Base-by-base conservation (phyloP, 2,797 vertebrate species). In the Eulemur mongoz region DNA sequence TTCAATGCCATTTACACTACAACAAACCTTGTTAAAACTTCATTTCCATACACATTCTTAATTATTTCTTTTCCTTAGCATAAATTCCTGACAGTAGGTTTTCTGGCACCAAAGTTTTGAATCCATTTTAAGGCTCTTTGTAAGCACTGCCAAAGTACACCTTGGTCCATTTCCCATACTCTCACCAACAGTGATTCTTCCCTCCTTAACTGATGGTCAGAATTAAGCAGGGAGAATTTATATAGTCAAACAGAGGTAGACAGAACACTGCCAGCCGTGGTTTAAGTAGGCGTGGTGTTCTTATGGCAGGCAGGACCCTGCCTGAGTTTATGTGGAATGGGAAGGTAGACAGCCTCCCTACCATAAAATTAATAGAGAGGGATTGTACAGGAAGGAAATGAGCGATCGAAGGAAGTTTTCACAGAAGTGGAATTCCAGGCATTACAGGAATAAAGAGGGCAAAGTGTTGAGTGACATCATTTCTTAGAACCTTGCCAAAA, bases 11-110 rank as follows among this genome's bases (percentile, higher is more conserved):
- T 18, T 59, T 54, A 57, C 20, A 54, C n/a, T 9, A 32, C 50
- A 65, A 18, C 7, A 40, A 59, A 67, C 7, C 30, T 59, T 20
- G 54, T 40, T 76, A 32, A 43, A 70, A 65, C 23, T 83, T 86
- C 43, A 57, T 50, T 75, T 79, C 67, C 38, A 48, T 45, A 59
- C 3, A 50, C 27, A 15, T 43, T 73, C 48, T 82, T 67, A 52
- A 67, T 72, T 59, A 48, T 73, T 57, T 73, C 12, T 57, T 25
- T 89, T 59, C 48, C 54, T 78, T 25, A 20, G 75, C 38, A 43
- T 67, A 40, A 67, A 93, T 59, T 69, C 40, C 32, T 91, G 63
- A 69, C 89, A 75, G 38, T 10, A 40, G 27, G 32, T 43, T 92
- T 91, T 76, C 50, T 20, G 22, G 27, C 38, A 43, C 25, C 38